Conservation (phyloP, 2,113 vertebrate species). For the Butorides virescens region DNA sequence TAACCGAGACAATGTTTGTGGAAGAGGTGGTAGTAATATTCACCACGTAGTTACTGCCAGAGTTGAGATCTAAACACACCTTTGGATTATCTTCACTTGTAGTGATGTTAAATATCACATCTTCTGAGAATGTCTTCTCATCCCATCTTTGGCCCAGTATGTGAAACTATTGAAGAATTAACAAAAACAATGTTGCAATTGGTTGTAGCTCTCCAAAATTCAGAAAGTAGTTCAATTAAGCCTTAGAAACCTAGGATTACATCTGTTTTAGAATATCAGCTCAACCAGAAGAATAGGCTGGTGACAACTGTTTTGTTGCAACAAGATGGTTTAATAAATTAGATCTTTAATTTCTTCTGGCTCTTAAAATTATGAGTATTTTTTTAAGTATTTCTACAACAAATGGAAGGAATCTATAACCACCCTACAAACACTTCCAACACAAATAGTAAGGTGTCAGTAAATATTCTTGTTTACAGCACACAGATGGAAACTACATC, state of each 20-base stretch:
- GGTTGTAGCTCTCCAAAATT: background rate
- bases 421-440: background rate
- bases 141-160: conserved; percentile 65
- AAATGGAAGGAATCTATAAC: background rate
- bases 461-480: background rate
- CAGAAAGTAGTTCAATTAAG: background rate
- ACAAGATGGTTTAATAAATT: background rate
- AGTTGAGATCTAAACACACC: conserved; percentile 82
- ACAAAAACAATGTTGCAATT: background rate
- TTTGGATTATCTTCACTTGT: conserved; percentile 73
- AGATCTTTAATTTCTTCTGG: background rate
- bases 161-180: conserved; percentile 61
- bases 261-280: background rate
- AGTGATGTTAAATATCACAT: conserved; percentile 68
- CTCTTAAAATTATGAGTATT: background rate
- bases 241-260: background rate
- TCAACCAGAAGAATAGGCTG: background rate
- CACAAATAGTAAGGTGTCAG: background rate
- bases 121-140: conserved; percentile 78
- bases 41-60: conserved; percentile 86
- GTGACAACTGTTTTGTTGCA: background rate
- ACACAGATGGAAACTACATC: background rate
- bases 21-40: conserved; percentile 77
- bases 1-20: conserved; percentile 15
- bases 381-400: background rate